Conservation (phyloP, 2,113 vertebrate genomes). For the Boleophthalmus pectinirostris region DNA sequence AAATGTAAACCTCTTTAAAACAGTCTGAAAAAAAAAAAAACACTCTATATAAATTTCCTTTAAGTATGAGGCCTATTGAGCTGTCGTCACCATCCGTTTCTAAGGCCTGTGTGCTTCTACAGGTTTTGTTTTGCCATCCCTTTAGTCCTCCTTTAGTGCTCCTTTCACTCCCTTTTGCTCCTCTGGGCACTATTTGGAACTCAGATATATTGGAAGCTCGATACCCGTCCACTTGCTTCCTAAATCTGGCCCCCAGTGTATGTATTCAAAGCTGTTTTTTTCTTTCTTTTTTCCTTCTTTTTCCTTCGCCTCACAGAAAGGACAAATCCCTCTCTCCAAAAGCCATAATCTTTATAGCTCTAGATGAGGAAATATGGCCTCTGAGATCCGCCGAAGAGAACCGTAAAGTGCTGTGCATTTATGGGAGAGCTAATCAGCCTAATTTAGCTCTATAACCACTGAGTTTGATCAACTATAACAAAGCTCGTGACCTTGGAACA, state of each 20-base stretch:
- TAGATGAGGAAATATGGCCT: conserved; percentile 44
- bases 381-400: conserved; percentile 35
- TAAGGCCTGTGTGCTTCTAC: neutral
- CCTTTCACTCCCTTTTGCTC: conserved; percentile 15
- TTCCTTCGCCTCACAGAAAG: conserved; percentile 49
- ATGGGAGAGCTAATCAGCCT: conserved; percentile 32
- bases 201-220: conserved; percentile 45
- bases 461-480: conserved; percentile 29
- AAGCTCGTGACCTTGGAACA: conserved; percentile 21
- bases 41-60: no score
- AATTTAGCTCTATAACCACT: conserved; percentile 29
- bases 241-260: conserved; percentile 53
- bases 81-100: neutral
- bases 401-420: conserved; percentile 29
- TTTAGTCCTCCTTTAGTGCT: neutral
- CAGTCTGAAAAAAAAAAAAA: no score
- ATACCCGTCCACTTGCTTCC: conserved; percentile 55
- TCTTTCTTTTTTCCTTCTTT: conserved; percentile 36
- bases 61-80: neutral
- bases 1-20: no score
- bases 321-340: conserved; percentile 61
- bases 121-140: conserved; percentile 36
- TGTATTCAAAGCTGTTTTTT: conserved; percentile 23
- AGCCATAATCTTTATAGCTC: conserved; percentile 58
- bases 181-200: conserved; percentile 48